A percentile compares a stretch with the other conserved stretches of the same genome.
phyloP scores from a whole-genome alignment of 2,113 vertebrate genomes.

The Delphinus delphis region DNA sequence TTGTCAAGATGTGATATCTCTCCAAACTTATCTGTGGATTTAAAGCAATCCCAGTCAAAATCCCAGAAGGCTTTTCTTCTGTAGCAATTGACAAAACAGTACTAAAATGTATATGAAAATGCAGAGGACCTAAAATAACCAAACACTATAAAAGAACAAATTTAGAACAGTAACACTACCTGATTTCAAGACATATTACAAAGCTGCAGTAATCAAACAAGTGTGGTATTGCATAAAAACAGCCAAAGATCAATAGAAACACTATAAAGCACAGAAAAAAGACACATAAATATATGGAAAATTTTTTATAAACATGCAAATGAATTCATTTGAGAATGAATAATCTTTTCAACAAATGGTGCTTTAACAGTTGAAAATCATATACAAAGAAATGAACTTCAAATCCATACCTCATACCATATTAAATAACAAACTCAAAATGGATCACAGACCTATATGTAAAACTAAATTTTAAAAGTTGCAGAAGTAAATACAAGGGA shows the following conservation, averaged over 20 bases:
- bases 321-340: neutral
- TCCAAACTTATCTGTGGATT: neutral
- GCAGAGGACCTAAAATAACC: neutral
- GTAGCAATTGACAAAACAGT: neutral
- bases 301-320: neutral
- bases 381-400: neutral
- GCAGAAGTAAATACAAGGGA: neutral
- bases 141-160: neutral
- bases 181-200: neutral
- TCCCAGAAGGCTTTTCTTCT: neutral
- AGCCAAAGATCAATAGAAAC: neutral
- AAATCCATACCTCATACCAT: neutral
- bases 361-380: neutral
- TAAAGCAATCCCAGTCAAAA: neutral
- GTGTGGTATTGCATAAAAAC: neutral
- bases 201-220: neutral
- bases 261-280: neutral
- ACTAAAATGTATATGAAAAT: neutral
- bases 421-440: neutral
- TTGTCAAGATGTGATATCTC: neutral
- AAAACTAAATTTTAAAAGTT: neutral
- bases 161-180: neutral
- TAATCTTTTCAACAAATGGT: neutral
- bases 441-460: neutral
- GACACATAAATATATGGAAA: neutral